Percentiles rank a stretch among this genome's conserved stretches.
Evolutionary conservation across 2,888 invertebrate genomes (phyloP).

Genomic region (Chironomus tentans): DNA sequence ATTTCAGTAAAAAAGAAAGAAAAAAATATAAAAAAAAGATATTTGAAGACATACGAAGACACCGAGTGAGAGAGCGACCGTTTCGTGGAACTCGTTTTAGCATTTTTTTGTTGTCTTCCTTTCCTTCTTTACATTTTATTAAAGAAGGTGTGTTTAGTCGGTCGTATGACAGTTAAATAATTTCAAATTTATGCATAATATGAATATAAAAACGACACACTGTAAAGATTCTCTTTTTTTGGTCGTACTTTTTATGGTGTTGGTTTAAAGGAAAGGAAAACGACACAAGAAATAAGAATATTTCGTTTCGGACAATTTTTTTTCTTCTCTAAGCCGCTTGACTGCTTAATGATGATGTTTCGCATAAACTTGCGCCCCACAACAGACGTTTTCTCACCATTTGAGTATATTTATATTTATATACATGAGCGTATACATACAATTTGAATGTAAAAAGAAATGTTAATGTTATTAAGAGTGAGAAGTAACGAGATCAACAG

Average conservation of each 20-base stretch:
- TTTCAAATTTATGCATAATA: constrained; percentile 20
- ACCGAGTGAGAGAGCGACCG: not conserved
- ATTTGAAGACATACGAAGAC: not conserved
- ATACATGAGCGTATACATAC: too few relatives aligned
- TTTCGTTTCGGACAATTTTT: not conserved
- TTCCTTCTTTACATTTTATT: not conserved
- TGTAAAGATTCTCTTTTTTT: not conserved
- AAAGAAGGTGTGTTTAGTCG: constrained; percentile 25
- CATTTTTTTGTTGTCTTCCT: not conserved
- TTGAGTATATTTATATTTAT: too few relatives aligned
- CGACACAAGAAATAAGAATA: not conserved
- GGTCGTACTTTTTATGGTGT: not conserved
- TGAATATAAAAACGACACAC: too few relatives aligned
- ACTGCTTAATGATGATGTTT: not conserved
- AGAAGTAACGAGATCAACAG: too few relatives aligned
- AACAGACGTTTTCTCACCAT: too few relatives aligned
- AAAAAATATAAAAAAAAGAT: too few relatives aligned
- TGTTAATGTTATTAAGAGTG: too few relatives aligned
- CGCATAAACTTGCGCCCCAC: too few relatives aligned
- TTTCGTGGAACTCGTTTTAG: constrained; percentile 17
- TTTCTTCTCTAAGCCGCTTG: not conserved
- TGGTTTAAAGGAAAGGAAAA: not conserved
- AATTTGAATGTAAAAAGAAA: too few relatives aligned
- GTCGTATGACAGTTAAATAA: constrained; percentile 19
- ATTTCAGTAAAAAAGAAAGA: not conserved